A percentile compares a stretch with the other conserved stretches of the same genome.
These are phyloP conservation scores for Lithodes maja DNA, from an alignment of 2,888 invertebrate genomes.

Conservation along the genomic window DNA sequence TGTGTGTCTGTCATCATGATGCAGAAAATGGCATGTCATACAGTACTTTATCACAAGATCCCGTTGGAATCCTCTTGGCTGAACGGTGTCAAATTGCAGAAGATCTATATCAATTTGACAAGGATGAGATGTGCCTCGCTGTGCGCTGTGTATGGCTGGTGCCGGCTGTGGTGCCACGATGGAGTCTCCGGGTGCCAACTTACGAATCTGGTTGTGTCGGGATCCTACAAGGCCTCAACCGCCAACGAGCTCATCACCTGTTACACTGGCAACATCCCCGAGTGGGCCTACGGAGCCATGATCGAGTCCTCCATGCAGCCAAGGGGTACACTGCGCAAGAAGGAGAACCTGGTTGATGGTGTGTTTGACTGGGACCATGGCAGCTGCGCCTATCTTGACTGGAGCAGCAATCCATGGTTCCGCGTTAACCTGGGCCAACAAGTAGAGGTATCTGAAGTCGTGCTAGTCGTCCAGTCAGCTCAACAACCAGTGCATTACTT, in stretches of 20 bases:
- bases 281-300: not conserved
- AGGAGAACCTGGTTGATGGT: not conserved
- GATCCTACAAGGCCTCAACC: not conserved
- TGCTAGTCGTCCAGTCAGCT: not conserved
- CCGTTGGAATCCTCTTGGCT: no score
- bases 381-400: not conserved
- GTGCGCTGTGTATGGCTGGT: not conserved
- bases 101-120: no score
- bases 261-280: not conserved
- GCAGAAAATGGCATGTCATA: no score
- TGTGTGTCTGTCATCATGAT: no score
- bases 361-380: not conserved
- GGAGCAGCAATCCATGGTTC: not conserved
- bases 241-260: not conserved
- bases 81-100: no score
- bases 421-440: not conserved
- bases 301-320: not conserved
- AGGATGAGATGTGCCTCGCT: no score
- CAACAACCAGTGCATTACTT: no score
- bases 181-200: not conserved
- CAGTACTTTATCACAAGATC: no score
- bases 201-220: not conserved
- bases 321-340: not conserved
- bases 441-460: not conserved
- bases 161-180: not conserved